Evolutionary conservation across 2,113 vertebrate species (phyloP).

Genomic region (Picathartes gymnocephalus): DNA sequence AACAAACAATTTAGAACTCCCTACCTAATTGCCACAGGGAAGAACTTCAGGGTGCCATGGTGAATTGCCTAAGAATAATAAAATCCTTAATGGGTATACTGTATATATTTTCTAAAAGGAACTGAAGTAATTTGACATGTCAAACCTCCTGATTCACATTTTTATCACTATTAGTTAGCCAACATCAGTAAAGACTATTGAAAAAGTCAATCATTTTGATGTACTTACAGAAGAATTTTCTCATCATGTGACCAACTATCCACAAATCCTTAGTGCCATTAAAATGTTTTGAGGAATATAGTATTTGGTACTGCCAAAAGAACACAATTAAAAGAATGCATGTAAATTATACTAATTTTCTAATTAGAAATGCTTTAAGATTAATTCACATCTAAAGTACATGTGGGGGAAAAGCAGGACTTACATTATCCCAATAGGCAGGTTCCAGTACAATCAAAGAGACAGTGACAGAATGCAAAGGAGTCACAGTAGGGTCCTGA

Average conservation of each 20-base stretch:
- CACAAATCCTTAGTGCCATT: conserved; percentile 58
- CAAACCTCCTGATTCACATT: neutral
- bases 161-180: neutral
- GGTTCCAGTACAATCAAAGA: conserved; percentile 54
- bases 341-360: conserved; percentile 42
- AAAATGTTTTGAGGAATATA: conserved; percentile 61
- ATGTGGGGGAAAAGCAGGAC: conserved; percentile 26
- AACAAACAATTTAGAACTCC: neutral
- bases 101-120: neutral
- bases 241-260: conserved; percentile 64
- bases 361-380: neutral
- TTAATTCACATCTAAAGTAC: conserved; percentile 44
- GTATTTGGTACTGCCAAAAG: conserved; percentile 65
- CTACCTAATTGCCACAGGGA: neutral
- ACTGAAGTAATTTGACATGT: neutral
- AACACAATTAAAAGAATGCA: conserved; percentile 61
- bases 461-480: conserved; percentile 56
- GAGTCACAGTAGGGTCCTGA: conserved; percentile 51
- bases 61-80: neutral
- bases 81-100: neutral
- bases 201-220: conserved; percentile 52
- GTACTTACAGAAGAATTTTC: conserved; percentile 63
- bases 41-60: neutral
- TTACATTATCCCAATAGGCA: conserved; percentile 58
- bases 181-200: conserved; percentile 21